A percentile compares a stretch with the other conserved stretches of the same genome.
These are phyloP conservation scores for Pterostichus madidus DNA, from an alignment of 2,888 invertebrate genomes.

Conservation along the genomic window DNA sequence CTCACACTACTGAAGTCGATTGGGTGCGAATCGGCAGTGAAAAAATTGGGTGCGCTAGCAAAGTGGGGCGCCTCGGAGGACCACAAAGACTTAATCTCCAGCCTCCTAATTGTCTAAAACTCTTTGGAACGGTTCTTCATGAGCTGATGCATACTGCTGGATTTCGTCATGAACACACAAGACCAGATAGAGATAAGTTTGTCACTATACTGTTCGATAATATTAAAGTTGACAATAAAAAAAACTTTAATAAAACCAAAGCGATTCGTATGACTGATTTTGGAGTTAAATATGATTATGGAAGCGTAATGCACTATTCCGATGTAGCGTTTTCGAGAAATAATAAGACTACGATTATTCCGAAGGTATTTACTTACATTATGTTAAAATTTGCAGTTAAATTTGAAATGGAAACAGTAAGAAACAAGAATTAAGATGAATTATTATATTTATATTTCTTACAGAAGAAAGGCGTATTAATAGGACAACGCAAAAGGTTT, in stretches of 20 bases:
- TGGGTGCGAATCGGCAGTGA: conserved; percentile 85
- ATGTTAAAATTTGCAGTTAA: conserved; percentile 33
- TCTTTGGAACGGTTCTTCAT: conserved; percentile 87
- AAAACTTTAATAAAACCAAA: conserved; percentile 85
- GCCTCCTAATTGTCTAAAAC: conserved; percentile 85
- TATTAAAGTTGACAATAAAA: conserved; percentile 80
- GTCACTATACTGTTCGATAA: conserved; percentile 85
- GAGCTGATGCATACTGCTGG: conserved; percentile 90
- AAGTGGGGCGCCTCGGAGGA: conserved; percentile 85
- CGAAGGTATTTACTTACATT: conserved; percentile 84
- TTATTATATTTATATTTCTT: conserved; percentile 22
- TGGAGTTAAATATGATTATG: conserved; percentile 87
- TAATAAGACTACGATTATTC: conserved; percentile 84
- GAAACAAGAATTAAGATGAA: neutral
- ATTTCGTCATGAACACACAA: conserved; percentile 90
- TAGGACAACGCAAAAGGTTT: conserved; percentile 88
- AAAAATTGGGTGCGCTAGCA: conserved; percentile 90
- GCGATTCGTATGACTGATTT: conserved; percentile 81
- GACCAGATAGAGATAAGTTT: conserved; percentile 86
- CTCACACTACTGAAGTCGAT: conserved; percentile 81
- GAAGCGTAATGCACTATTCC: conserved; percentile 92
- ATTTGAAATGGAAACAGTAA: neutral
- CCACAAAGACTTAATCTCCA: conserved; percentile 87
- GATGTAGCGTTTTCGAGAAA: conserved; percentile 87
- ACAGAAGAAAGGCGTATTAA: conserved; percentile 74